Evolutionary conservation across 2,113 vertebrate species (phyloP).

Genomic region (Colaptes auratus): DNA sequence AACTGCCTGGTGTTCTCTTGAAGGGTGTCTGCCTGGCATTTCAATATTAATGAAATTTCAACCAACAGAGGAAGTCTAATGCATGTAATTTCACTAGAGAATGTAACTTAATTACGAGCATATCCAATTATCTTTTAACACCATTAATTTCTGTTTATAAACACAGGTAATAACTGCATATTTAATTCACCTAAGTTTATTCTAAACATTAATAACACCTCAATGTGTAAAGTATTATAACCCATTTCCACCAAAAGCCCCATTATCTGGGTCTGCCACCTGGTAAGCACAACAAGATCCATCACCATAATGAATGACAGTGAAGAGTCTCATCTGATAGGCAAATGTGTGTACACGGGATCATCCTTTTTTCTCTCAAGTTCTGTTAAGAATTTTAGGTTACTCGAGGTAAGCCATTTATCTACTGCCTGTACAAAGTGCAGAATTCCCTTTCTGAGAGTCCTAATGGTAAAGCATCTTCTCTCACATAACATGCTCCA

Average conservation of each 20-base stretch:
- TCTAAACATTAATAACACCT: neutral
- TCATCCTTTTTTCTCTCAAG: neutral
- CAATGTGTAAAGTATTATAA: neutral
- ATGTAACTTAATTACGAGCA: neutral
- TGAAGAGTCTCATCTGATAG: neutral
- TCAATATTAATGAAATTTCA: neutral
- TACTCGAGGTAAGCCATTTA: neutral
- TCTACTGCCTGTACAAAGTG: neutral
- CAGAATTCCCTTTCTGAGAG: neutral
- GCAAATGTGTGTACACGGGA: neutral
- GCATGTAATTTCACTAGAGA: neutral
- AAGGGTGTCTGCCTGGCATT: neutral
- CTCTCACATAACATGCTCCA: neutral
- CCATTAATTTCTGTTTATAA: neutral
- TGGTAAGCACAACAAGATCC: neutral
- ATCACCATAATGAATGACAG: neutral
- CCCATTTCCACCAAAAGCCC: neutral
- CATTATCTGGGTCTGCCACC: neutral
- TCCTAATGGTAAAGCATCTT: neutral
- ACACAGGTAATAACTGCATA: neutral
- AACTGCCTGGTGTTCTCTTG: neutral
- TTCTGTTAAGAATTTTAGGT: neutral
- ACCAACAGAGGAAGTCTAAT: neutral
- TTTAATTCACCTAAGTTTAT: neutral
- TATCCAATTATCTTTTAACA: neutral